These are phyloP conservation scores for Metaphire vulgaris DNA, from an alignment of 1,140 invertebrate genomes.

Conservation along the genomic window DNA sequence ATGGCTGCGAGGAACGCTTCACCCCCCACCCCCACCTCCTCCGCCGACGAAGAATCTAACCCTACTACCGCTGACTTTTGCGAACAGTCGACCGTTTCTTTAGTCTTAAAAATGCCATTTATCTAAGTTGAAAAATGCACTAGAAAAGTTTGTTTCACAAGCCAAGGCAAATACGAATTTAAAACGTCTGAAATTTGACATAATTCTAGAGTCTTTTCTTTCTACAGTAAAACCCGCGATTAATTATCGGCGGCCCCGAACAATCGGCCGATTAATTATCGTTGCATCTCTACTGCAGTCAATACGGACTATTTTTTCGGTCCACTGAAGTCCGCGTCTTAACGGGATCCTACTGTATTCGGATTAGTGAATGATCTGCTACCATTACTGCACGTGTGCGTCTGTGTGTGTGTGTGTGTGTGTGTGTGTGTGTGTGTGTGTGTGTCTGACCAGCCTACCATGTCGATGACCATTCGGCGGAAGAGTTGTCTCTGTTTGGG, in stretches of 20 bases:
- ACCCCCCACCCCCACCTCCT: background rate
- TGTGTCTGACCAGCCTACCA: background rate
- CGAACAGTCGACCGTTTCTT: too few species aligned
- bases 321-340: background rate
- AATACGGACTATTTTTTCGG: background rate
- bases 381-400: background rate
- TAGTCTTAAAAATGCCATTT: too few species aligned
- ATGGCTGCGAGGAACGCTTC: too few species aligned
- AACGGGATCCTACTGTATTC: background rate
- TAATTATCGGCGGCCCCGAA: too few species aligned
- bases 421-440: constrained; percentile 4
- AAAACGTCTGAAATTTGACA: too few species aligned
- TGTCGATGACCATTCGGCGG: constrained; percentile 6
- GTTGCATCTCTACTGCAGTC: background rate
- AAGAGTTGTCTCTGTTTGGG: background rate
- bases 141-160: too few species aligned
- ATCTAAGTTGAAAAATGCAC: too few species aligned
- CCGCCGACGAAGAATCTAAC: background rate
- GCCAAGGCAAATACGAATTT: too few species aligned
- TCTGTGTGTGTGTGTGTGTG: constrained; percentile 15
- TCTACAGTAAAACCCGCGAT: too few species aligned
- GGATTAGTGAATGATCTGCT: background rate
- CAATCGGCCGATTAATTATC: too few species aligned
- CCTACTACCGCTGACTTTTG: background rate
- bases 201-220: too few species aligned